Evolutionary conservation across 2,888 invertebrate species (phyloP).

Genomic region (Protonemura montana): DNA sequence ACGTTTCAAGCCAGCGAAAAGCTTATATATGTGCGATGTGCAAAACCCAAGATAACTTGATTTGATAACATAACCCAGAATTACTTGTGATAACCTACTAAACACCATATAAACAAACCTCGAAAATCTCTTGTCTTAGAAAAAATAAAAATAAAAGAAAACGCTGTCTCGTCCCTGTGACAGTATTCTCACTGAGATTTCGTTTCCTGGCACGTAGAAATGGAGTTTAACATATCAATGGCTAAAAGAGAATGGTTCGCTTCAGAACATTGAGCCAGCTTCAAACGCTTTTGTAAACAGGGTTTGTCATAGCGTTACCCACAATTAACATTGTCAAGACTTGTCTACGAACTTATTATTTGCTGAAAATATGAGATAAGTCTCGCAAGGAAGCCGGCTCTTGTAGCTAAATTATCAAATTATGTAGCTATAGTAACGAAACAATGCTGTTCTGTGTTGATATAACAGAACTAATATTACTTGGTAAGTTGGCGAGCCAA

Average conservation of each 20-base stretch:
- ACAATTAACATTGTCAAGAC: neutral
- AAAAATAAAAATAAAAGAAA: too few relatives aligned
- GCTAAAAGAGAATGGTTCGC: neutral
- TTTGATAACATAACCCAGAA: neutral
- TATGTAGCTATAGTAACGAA: conserved; percentile 13
- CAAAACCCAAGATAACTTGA: neutral
- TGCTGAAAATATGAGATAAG: neutral
- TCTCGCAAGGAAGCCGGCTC: neutral
- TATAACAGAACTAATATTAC: conserved; percentile 1
- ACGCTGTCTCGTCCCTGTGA: too few relatives aligned
- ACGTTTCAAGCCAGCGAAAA: neutral
- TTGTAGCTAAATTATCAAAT: conserved; percentile 12
- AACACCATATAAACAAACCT: too few relatives aligned
- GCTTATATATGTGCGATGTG: neutral
- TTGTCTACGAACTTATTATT: neutral
- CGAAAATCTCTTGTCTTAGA: too few relatives aligned
- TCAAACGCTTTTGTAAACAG: neutral
- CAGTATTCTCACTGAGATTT: too few relatives aligned
- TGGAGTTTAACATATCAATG: neutral
- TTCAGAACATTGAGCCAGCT: neutral
- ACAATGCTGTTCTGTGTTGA: conserved; percentile 14
- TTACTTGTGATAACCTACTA: neutral
- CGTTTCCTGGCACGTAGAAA: too few relatives aligned
- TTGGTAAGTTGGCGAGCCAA: neutral
- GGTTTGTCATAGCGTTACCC: neutral